Percentiles rank a stretch among this genome's conserved stretches.
These are phyloP conservation scores for Amphiprion ocellaris DNA, from an alignment of 2,113 vertebrate species.

Conservation along the genomic window DNA sequence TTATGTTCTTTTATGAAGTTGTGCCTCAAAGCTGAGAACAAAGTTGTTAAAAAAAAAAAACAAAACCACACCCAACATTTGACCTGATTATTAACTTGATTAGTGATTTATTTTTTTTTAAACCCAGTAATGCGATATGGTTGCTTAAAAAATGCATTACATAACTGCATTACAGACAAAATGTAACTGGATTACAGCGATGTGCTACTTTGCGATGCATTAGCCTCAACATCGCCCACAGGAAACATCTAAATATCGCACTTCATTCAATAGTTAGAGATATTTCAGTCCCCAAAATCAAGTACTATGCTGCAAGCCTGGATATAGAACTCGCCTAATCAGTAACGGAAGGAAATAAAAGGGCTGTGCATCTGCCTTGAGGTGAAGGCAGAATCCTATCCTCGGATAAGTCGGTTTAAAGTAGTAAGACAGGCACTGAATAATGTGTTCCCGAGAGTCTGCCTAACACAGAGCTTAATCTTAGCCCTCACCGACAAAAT, in stretches of 20 bases:
- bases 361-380: not conserved
- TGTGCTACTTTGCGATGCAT: too few species aligned
- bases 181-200: too few species aligned
- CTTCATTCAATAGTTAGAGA: not conserved
- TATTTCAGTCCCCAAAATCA: not conserved
- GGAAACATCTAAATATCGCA: not conserved
- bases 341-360: not conserved
- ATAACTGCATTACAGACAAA: too few species aligned
- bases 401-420: slow-evolving; percentile 25
- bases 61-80: too few species aligned
- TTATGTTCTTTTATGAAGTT: too few species aligned
- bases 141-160: too few species aligned
- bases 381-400: slow-evolving; percentile 1
- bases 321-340: not conserved
- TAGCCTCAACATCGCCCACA: too few species aligned
- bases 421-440: slow-evolving; percentile 40
- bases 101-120: too few species aligned
- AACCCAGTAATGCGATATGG: too few species aligned
- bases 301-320: not conserved
- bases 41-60: too few species aligned
- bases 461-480: slow-evolving; percentile 14
- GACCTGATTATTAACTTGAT: too few species aligned
- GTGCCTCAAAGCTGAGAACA: too few species aligned
- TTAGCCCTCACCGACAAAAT: slow-evolving; percentile 14
- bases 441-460: slow-evolving; percentile 42